Evolutionary conservation across 2,797 vertebrate genomes (phyloP), one percentile per base, ranked within the genome.

Genomic region (Rousettus madagascariensis): DNA sequence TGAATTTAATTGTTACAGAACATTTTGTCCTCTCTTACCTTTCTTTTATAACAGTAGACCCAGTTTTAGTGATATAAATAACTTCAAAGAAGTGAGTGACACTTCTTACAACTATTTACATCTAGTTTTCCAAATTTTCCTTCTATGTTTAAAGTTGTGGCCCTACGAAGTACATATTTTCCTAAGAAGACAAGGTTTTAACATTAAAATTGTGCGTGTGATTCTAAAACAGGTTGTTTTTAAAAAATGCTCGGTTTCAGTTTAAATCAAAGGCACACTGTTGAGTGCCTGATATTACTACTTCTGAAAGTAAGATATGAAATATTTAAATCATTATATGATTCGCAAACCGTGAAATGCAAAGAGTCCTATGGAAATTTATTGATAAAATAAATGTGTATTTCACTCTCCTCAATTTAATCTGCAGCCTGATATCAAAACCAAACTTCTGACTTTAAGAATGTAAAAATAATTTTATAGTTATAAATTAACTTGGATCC

Each of bases 221-320:
- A 88, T 82, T 66, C 28, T 77, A 89, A 65, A 93, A 90, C 11
- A 86, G 43, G 86, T 79, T 86, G 3, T 57, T 84, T 90, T 17
- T 71, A 46, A 94, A 95, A 84, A 49, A 84, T 80, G 15, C 30
- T 79, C 46, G 61, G n/a, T 43, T 92, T 0, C 24, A 90, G 11
- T 71, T 87, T 82, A 92, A 96, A 92, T 71, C 46, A 84, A 94
- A 84, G 59, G 20, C 22, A 80, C n/a, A 69, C 46, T 77, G 24
- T 74, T 94, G 57, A 24, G 19, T 94, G 15, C 26, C 72, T 59
- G 63, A 59, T 72, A 63, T 59, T 72, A 89, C 22, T 46, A 77
- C 6, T 1, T 12, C 6, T 91, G 63, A 72, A 72, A 94, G 9
- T 49, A 71, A 26, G 13, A 86, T 86, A 53, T 83, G 8, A 91